Evolutionary conservation across 2,888 invertebrate genomes (phyloP), one percentile per base, ranked within the genome.

Genomic region (Drosophila borborema): DNA sequence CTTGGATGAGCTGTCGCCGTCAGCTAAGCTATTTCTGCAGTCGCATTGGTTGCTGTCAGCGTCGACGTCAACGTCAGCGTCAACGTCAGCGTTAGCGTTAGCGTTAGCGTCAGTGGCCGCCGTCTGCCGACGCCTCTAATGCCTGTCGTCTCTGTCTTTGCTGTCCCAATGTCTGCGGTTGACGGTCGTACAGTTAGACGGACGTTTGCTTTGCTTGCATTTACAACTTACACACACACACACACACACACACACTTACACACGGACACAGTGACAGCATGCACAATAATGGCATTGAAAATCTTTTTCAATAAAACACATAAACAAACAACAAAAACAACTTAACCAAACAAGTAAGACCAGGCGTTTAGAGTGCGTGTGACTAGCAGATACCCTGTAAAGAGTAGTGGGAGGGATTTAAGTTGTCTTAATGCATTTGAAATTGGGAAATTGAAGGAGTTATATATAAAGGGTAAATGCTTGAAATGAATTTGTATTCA

Each of bases 241-340:
- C 48, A 75, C 62, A 80, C 66, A 64, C 56, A 80, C 53, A 64
- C 66, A 36, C 49, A 63, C 38, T 74, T 59, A 71, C 70, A 55
- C 53, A 65, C 63, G n/a, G n/a, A 41, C 45, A 77, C 61, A 72
- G 69, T 51, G 69, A 61, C 72, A 67, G 64, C 72, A 70, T 72
- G 80, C 81, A 86, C 69, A 86, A 86, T 80, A 82, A 89, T 86
- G 86, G 86, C 86, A 86, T 86, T 86, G 86, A 86, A 86, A 86
- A 89, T 86, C 87, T 87, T 86, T 86, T 86, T 86, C 86, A 86
- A 86, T 89, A 89, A 89, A 89, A 89, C 85, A 85, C 85, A 80
- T 89, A 85, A 89, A 89, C 89, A 85, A 89, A 81, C 84, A 85
- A 81, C 84, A 86, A 77, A 88, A 85, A 77, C 86, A 85, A 69